These are phyloP conservation scores for Cheilosia vulpina DNA, from an alignment of 2,888 invertebrate species.

Conservation along the genomic window DNA sequence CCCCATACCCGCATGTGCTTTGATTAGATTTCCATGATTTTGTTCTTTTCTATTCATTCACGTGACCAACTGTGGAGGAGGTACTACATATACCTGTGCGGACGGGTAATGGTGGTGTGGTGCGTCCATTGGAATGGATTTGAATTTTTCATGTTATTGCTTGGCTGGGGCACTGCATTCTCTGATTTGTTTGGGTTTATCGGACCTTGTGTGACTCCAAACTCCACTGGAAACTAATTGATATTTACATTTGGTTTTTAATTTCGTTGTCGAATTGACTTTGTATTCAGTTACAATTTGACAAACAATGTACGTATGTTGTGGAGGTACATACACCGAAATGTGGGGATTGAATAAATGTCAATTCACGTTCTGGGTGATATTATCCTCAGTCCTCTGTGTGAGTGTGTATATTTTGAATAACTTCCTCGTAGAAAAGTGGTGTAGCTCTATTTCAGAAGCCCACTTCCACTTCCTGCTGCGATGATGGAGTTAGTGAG, in stretches of 20 bases:
- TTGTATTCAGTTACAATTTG: conserved; percentile 25
- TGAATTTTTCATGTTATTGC: conserved; percentile 46
- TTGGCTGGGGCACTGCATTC: conserved; percentile 2
- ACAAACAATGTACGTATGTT: not conserved
- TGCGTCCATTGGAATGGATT: conserved; percentile 34
- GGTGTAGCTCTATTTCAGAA: conserved; percentile 26
- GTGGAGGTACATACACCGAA: not conserved
- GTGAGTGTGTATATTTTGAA: not conserved
- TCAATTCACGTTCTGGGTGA: conserved; percentile 5
- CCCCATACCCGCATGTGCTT: not conserved
- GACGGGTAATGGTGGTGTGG: not conserved
- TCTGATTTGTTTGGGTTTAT: conserved; percentile 10
- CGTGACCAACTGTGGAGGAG: conserved; percentile 32
- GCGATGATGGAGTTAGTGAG: conserved; percentile 23
- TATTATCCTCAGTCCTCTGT: not conserved
- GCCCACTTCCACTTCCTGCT: conserved; percentile 39
- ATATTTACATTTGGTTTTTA: conserved; percentile 5
- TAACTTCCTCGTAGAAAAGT: not conserved
- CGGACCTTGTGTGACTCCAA: not conserved
- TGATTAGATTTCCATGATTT: conserved; percentile 21
- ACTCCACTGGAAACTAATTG: conserved; percentile 10
- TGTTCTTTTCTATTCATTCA: conserved; percentile 25
- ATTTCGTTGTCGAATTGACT: not conserved
- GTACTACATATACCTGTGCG: not conserved
- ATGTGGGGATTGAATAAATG: conserved; percentile 14